phyloP scores from a whole-genome alignment of 2,888 invertebrate genomes.

The Ametastegia equiseti region DNA sequence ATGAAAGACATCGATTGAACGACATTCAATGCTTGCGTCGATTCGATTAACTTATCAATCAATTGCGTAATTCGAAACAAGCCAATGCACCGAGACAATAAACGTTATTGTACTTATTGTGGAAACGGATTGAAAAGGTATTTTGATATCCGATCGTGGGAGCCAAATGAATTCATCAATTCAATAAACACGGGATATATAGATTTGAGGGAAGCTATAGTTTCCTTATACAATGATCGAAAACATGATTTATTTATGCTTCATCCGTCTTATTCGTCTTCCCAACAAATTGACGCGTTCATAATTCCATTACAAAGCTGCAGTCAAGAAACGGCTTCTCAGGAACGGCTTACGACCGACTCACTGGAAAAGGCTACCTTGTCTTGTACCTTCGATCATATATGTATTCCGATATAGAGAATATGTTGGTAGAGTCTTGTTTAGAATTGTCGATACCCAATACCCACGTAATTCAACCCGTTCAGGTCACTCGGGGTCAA shows the following conservation, averaged over 20 bases:
- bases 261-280: slow-evolving; percentile 3
- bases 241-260: slow-evolving; percentile 10
- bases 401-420: neutral
- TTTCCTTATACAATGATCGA: neutral
- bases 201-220: too few species aligned
- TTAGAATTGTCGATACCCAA: neutral
- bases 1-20: neutral
- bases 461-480: neutral
- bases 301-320: slow-evolving; percentile 24
- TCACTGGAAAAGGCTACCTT: neutral
- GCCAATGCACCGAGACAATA: neutral
- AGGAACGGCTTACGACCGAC: slow-evolving; percentile 7
- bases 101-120: neutral
- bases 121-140: neutral
- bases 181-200: neutral
- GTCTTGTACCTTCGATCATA: neutral
- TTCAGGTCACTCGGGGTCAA: too few species aligned
- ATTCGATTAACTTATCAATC: neutral
- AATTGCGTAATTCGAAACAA: neutral
- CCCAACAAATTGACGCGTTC: slow-evolving; percentile 4
- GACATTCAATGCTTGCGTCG: slow-evolving; percentile 6
- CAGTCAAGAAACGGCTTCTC: slow-evolving; percentile 36
- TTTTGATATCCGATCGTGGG: neutral
- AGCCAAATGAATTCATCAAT: neutral
- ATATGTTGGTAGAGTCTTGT: neutral